Conservation (phyloP, 2,888 invertebrate genomes). For the Tachina lurida region DNA sequence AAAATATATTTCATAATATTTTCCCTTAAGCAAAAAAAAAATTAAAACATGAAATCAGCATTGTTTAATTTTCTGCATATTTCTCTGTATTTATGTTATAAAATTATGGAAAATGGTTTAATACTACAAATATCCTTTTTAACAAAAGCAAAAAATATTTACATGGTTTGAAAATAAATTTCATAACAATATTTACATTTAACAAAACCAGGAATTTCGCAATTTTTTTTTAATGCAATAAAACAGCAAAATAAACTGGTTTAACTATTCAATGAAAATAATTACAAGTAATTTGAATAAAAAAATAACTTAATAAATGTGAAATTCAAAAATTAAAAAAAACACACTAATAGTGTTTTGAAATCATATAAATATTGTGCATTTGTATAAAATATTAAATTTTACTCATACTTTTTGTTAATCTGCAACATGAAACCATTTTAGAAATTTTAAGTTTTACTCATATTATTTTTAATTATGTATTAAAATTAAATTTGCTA, state of each 20-base stretch:
- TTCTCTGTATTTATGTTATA: background rate
- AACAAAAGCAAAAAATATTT: background rate
- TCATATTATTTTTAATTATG: too few species aligned
- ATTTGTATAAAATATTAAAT: too few species aligned
- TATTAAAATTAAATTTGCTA: too few species aligned
- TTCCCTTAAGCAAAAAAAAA: background rate
- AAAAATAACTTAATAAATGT: background rate
- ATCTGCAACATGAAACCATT: too few species aligned
- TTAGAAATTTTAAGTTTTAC: too few species aligned
- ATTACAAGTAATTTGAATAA: background rate
- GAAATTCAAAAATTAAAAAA: too few species aligned
- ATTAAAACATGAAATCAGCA: background rate
- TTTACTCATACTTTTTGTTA: too few species aligned
- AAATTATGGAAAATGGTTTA: slow-evolving; percentile 15
- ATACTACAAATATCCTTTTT: slow-evolving; percentile 1
- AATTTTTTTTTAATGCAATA: background rate
- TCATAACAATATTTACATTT: background rate
- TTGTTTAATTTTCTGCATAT: background rate
- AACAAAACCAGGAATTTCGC: background rate
- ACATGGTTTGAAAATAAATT: background rate
- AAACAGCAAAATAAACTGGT: background rate
- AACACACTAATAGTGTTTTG: too few species aligned
- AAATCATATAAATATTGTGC: too few species aligned
- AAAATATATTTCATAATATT: slow-evolving; percentile 14
- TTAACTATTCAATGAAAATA: slow-evolving; percentile 11